phyloP scores from a whole-genome alignment of 2,113 vertebrate genomes.

The Pseudonaja textilis region DNA sequence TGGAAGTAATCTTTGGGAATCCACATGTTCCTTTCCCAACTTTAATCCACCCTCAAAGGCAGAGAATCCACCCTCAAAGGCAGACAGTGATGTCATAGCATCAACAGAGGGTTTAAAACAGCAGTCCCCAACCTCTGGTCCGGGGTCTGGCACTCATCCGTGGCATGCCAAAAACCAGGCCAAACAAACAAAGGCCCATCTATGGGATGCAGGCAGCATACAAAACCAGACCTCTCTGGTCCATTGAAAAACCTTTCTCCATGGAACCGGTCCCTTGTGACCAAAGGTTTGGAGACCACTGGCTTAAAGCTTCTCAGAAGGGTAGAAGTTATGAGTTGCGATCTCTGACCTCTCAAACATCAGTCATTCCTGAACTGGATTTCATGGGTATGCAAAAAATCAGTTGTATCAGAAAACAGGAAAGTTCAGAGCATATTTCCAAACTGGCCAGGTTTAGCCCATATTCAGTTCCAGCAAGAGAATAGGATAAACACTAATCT shows the following conservation, averaged over 20 bases:
- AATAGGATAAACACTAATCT: no score
- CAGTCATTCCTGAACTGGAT: not conserved
- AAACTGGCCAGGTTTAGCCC: not conserved
- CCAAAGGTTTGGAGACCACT: not conserved
- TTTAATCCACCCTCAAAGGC: not conserved
- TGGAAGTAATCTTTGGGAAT: not conserved
- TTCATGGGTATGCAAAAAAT: not conserved
- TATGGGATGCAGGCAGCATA: not conserved
- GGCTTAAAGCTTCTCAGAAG: not conserved
- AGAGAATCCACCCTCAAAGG: not conserved
- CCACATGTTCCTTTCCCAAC: not conserved
- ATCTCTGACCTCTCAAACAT: not conserved
- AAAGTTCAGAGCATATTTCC: no score
- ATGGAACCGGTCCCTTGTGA: no score
- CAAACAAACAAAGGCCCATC: not conserved
- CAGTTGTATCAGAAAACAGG: not conserved
- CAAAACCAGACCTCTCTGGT: no score
- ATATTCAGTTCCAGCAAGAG: not conserved
- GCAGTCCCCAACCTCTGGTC: not conserved
- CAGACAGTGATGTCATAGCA: not conserved
- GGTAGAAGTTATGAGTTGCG: not conserved
- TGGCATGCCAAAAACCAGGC: not conserved
- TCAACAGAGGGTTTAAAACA: not conserved
- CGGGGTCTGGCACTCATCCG: fast-evolving
- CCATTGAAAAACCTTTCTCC: no score